Conservation (phyloP, 2,113 vertebrate genomes). For the Sphaerodactylus townsendi region DNA sequence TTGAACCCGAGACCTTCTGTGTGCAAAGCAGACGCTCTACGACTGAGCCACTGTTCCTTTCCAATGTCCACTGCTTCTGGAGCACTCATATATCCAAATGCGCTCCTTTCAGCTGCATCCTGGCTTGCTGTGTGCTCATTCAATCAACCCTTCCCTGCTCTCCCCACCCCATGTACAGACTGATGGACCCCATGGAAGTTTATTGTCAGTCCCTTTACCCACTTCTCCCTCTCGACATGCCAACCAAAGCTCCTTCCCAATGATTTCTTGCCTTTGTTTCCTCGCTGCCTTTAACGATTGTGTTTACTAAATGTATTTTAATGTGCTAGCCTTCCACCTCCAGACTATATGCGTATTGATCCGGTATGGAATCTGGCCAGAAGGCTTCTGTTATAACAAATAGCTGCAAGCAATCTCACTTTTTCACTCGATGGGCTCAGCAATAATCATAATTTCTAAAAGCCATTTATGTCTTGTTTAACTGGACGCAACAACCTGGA, state of each 20-base stretch:
- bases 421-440: not conserved
- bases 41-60: too few relatives aligned
- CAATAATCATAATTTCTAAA: not conserved
- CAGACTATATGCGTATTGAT: conserved; percentile 28
- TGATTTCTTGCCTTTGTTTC: conserved; percentile 53
- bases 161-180: not conserved
- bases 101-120: not conserved
- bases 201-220: not conserved
- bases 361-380: not conserved
- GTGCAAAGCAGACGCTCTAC: too few relatives aligned
- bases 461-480: not conserved
- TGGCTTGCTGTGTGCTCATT: not conserved
- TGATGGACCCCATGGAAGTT: not conserved
- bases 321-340: conserved; percentile 53
- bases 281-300: conserved; percentile 24
- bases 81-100: not conserved
- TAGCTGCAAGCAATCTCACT: not conserved
- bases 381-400: not conserved
- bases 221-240: not conserved
- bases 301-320: conserved; percentile 57
- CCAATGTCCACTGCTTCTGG: not conserved
- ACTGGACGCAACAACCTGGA: not conserved
- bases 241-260: conserved; percentile 15
- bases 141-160: not conserved
- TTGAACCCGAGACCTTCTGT: too few relatives aligned